These are phyloP conservation scores for Hemibagrus wyckioides DNA, from an alignment of 2,113 vertebrate genomes.

Conservation along the genomic window DNA sequence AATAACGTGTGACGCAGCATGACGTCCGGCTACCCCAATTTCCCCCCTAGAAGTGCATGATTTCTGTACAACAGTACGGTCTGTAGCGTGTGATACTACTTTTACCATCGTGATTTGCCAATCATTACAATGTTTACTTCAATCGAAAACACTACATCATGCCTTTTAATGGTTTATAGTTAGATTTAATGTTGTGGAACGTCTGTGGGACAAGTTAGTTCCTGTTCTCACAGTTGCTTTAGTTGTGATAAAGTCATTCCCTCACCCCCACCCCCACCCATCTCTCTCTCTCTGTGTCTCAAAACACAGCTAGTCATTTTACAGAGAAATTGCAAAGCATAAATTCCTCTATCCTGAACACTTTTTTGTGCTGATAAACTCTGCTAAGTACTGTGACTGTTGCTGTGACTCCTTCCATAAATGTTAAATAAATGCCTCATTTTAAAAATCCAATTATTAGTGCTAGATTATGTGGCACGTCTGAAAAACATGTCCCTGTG, in stretches of 20 bases:
- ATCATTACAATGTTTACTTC: background rate
- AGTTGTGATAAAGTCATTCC: background rate
- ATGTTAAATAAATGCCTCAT: background rate
- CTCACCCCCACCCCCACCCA: background rate
- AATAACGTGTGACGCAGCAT: background rate
- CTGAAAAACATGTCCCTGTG: background rate
- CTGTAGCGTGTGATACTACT: background rate
- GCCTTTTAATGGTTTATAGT: background rate
- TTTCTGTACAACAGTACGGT: background rate
- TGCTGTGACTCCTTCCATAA: background rate
- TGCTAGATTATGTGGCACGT: background rate
- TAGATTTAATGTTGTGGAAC: background rate
- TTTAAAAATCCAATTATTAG: background rate
- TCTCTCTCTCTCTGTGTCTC: too few relatives aligned
- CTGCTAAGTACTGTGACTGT: background rate
- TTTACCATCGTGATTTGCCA: background rate
- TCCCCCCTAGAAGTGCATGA: background rate
- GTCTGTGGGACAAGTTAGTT: background rate
- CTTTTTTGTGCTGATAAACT: background rate
- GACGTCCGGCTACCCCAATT: background rate
- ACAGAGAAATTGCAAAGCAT: background rate
- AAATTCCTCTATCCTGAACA: background rate
- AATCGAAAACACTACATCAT: background rate
- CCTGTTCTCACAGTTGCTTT: background rate
- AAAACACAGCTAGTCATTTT: background rate